These are phyloP conservation scores for Pseudanteris insignis DNA, from an alignment of 2,888 invertebrate genomes.

Conservation along the genomic window DNA sequence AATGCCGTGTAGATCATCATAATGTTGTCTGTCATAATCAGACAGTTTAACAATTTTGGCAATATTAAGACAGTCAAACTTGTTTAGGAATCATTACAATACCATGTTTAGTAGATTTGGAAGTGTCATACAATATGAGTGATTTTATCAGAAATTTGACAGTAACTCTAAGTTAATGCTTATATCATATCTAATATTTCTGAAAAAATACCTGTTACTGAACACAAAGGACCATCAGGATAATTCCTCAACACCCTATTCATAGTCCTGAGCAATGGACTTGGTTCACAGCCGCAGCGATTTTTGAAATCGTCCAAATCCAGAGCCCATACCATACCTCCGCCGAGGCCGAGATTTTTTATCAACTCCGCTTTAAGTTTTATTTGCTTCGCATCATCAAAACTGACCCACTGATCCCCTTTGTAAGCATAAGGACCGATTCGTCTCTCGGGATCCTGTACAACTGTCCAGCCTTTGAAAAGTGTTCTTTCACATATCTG, in stretches of 20 bases:
- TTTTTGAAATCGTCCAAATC: conserved; percentile 89
- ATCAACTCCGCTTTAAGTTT: conserved; percentile 85
- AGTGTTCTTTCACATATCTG: conserved; percentile 84
- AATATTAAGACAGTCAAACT: too few relatives aligned
- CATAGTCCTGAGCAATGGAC: conserved; percentile 81
- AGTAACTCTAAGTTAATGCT: too few relatives aligned
- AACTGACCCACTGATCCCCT: conserved; percentile 92
- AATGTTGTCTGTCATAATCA: too few relatives aligned
- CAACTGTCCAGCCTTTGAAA: conserved; percentile 79
- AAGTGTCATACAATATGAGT: too few relatives aligned
- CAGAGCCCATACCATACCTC: conserved; percentile 90
- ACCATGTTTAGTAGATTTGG: too few relatives aligned
- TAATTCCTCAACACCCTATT: conserved; percentile 81
- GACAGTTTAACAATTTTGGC: too few relatives aligned
- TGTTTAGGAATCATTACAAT: too few relatives aligned
- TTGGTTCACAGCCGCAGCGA: conserved; percentile 82
- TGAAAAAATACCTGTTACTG: conserved; percentile 65
- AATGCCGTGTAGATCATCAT: too few relatives aligned
- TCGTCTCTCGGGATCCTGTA: conserved; percentile 79
- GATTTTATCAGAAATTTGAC: too few relatives aligned
- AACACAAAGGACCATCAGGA: conserved; percentile 73
- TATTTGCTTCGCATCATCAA: conserved; percentile 87
- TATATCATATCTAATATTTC: too few relatives aligned
- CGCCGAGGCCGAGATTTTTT: conserved; percentile 80
- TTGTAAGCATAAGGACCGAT: conserved; percentile 89